Conservation (phyloP, 2,113 vertebrate genomes). For the Prinia subflava region DNA sequence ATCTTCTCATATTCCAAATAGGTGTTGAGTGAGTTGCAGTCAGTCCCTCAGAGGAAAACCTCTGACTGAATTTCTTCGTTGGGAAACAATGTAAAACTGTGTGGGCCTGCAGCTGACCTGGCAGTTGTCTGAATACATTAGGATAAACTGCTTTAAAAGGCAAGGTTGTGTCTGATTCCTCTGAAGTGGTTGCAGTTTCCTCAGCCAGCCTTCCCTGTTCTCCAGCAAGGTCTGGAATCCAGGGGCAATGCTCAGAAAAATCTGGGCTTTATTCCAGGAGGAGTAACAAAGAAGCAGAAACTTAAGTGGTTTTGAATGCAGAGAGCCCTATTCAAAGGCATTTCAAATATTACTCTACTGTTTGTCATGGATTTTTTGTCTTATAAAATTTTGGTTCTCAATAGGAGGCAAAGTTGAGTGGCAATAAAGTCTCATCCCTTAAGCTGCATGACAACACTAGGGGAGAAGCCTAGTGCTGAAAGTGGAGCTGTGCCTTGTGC, state of each 20-base stretch:
- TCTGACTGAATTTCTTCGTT: neutral
- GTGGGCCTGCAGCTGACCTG: neutral
- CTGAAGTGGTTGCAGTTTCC: neutral
- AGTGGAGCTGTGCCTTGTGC: neutral
- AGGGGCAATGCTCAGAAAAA: neutral
- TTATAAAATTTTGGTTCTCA: neutral
- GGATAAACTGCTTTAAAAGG: neutral
- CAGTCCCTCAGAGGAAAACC: neutral
- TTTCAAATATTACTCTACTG: neutral
- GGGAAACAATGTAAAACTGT: neutral
- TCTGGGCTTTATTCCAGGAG: neutral
- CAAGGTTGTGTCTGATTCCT: neutral
- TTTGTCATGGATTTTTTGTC: neutral
- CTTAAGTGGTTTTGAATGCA: neutral
- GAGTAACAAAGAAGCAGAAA: neutral
- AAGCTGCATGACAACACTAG: neutral
- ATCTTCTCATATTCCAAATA: neutral
- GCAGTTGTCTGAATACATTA: neutral
- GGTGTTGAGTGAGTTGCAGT: neutral
- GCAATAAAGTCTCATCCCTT: neutral
- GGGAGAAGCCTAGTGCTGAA: neutral
- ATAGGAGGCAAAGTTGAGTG: neutral
- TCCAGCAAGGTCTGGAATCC: neutral
- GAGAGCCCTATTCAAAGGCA: neutral
- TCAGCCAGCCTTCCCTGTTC: neutral